A percentile compares a stretch with the other conserved stretches of the same genome.
Evolutionary conservation across 2,113 vertebrate species (phyloP).

Genomic region (Hippocampus abdominalis): DNA sequence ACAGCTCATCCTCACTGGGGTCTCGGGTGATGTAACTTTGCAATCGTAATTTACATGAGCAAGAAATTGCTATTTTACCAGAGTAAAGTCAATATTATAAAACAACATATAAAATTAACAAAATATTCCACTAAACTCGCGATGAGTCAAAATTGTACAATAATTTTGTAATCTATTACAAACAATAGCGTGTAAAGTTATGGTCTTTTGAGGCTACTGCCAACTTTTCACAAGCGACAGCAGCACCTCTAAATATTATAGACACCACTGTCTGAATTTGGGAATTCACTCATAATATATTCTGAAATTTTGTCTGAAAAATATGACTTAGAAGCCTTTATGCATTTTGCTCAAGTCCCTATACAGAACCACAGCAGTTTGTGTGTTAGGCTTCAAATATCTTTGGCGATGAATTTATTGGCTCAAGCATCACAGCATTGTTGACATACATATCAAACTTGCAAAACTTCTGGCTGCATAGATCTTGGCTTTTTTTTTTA

Average conservation of each 20-base stretch:
- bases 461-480: not conserved
- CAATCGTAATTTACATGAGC: too few relatives aligned
- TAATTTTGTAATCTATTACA: not conserved
- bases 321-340: not conserved
- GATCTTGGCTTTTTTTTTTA: not conserved
- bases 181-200: not conserved
- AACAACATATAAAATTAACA: too few relatives aligned
- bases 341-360: not conserved
- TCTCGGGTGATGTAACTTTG: too few relatives aligned
- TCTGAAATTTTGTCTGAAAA: not conserved
- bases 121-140: not conserved
- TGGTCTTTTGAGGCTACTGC: not conserved
- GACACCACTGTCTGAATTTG: not conserved
- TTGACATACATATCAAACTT: not conserved
- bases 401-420: not conserved
- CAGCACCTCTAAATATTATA: not conserved
- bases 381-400: not conserved
- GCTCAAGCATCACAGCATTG: not conserved
- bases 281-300: not conserved
- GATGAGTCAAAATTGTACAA: not conserved
- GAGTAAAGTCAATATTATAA: too few relatives aligned
- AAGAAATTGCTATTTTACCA: too few relatives aligned
- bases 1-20: too few relatives aligned
- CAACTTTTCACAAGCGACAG: not conserved
- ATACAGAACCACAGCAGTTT: not conserved